Percentiles rank a stretch among this genome's conserved stretches.
phyloP scores from a whole-genome alignment of 2,113 vertebrate species.

The Pseudorectes ferrugineus region DNA sequence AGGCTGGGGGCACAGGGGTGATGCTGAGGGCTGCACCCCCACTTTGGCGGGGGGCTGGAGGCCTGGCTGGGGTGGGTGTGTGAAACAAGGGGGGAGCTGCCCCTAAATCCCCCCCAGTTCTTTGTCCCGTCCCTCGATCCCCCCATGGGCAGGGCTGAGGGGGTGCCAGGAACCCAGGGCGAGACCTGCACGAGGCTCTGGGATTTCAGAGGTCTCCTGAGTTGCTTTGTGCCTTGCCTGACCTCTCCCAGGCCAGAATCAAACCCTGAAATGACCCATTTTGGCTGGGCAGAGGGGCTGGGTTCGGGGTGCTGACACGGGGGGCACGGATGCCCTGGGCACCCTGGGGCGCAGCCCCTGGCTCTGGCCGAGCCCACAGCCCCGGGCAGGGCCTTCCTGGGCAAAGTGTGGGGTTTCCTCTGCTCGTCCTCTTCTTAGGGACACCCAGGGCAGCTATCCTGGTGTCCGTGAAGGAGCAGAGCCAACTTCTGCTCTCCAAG shows the following conservation, averaged over 20 bases:
- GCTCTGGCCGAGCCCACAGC: background rate
- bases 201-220: background rate
- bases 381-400: background rate
- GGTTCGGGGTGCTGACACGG: background rate
- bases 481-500: background rate
- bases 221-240: background rate
- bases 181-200: accelerated
- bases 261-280: background rate
- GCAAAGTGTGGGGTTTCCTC: accelerated
- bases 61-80: background rate
- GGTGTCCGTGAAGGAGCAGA: background rate
- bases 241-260: background rate
- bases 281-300: accelerated
- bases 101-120: accelerated
- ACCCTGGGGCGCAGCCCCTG: background rate
- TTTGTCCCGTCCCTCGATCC: accelerated
- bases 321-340: background rate
- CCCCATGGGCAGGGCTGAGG: accelerated
- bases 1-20: accelerated
- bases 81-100: background rate
- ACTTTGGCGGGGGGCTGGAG: background rate
- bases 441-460: background rate
- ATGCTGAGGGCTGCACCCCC: background rate
- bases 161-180: background rate
- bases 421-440: background rate